Conservation (phyloP, 2,888 invertebrate species). For the Gonocerus acuteangulatus region DNA sequence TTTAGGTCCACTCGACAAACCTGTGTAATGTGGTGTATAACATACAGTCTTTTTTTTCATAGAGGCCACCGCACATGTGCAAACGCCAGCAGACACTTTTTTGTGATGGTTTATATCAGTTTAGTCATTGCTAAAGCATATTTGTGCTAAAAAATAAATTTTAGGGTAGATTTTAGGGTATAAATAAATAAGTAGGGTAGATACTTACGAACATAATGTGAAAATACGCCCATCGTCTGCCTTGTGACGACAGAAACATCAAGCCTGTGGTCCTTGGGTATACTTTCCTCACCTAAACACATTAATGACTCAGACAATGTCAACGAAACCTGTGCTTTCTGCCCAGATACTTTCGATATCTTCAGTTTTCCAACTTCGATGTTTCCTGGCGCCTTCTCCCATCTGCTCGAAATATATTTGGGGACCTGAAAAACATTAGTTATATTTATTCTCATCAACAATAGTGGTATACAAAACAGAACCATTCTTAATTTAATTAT, state of each 20-base stretch:
- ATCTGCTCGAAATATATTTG: slow-evolving; percentile 90
- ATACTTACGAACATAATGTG: slow-evolving; percentile 67
- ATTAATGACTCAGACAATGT: slow-evolving; percentile 73
- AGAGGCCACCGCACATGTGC: too few relatives aligned
- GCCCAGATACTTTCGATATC: slow-evolving; percentile 69
- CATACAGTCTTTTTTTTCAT: too few relatives aligned
- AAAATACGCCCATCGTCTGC: slow-evolving; percentile 88
- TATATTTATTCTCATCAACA: too few relatives aligned
- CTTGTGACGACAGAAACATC: slow-evolving; percentile 84
- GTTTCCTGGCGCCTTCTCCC: slow-evolving; percentile 86
- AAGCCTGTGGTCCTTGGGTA: slow-evolving; percentile 85
- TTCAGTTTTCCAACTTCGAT: slow-evolving; percentile 89
- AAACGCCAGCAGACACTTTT: too few relatives aligned
- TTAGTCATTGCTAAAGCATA: too few relatives aligned
- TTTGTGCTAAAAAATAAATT: too few relatives aligned
- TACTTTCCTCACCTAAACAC: slow-evolving; percentile 67
- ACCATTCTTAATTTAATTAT: not conserved
- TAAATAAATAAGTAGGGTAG: too few relatives aligned
- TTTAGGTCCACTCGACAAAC: too few relatives aligned
- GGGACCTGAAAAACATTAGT: slow-evolving; percentile 51
- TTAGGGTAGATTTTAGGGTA: too few relatives aligned
- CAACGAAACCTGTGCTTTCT: slow-evolving; percentile 80
- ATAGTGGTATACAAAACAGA: not conserved
- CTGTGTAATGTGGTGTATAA: too few relatives aligned
- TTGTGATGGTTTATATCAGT: too few relatives aligned